Evolutionary conservation across 2,113 vertebrate genomes (phyloP), one percentile per base, ranked within the genome.

Genomic region (Hippocampus zosterae): DNA sequence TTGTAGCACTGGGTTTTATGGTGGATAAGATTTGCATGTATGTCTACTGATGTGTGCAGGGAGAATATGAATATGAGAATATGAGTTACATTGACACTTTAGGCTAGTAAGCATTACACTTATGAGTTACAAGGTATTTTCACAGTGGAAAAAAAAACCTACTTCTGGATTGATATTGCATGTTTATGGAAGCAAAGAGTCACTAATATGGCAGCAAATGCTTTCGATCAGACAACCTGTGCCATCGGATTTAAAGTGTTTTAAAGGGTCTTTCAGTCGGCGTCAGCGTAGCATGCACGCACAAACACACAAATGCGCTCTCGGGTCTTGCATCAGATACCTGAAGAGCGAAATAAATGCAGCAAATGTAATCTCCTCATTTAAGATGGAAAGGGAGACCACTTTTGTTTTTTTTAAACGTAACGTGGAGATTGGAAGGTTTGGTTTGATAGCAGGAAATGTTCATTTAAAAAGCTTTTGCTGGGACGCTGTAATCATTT

Each of bases 151-250:
- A 2, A 33, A 87, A 85, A 89, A 88, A 82, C 83, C 29, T 37
- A 80, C 85, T 87, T 90, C 89, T 88, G 88, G 89, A 82, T 77
- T 85, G 69, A 80, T 90, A 90, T 88, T 89, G 88, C 89, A 88
- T 88, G 89, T 87, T 86, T 64, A 86, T 89, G 84, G 75, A 85
- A 75, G 88, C 84, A 88, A 81, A 72, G 4, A 25, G 65, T 84
- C 69, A 72, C 21, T 78, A 74, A 81, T 86, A 78, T 87, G 81
- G 83, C 84, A 86, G 87, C 82, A 18, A 76, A 84, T 85, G 78
- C 77, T 67, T 84, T 82, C 60, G 42, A 77, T 69, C 75, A 65
- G 68, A 68, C 66, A 62, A 69, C 74, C 70, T 68, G 40, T 23
- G 74, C 60, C 21, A 9, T 82, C 64, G 59, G 67, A n/a, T 69